These are phyloP conservation scores for Phrixothrix hirtus DNA, from an alignment of 2,888 invertebrate species.

Conservation along the genomic window DNA sequence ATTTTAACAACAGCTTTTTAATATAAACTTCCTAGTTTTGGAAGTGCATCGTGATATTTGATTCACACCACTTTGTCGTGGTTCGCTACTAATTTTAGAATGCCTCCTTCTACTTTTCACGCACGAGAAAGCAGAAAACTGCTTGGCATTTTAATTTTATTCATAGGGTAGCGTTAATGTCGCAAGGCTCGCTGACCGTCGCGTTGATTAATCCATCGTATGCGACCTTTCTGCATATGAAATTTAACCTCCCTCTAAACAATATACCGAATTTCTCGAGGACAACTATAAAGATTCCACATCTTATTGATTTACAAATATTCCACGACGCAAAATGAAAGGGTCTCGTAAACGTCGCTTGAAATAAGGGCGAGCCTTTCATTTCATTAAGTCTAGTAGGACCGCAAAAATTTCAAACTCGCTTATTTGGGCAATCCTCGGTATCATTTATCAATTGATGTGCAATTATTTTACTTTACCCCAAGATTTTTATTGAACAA, in stretches of 20 bases:
- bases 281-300: constrained; percentile 13
- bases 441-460: too few species aligned
- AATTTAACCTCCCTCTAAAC: constrained; percentile 6
- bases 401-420: too few species aligned
- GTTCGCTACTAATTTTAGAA: constrained; percentile 19
- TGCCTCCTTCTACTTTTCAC: constrained; percentile 13
- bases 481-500: too few species aligned
- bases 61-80: constrained; percentile 25
- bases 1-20: constrained; percentile 13
- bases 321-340: constrained; percentile 11
- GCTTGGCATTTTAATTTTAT: constrained; percentile 41
- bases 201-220: constrained; percentile 13
- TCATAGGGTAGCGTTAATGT: constrained; percentile 37
- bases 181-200: constrained; percentile 27
- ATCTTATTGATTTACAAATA: constrained; percentile 16
- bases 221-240: constrained; percentile 22
- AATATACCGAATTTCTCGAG: constrained; percentile 20
- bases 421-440: too few species aligned
- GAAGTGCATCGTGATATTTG: constrained; percentile 18
- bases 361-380: constrained; percentile 9
- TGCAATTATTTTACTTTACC: too few species aligned
- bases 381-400: too few species aligned
- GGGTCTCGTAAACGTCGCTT: constrained; percentile 8
- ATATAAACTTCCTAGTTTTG: constrained; percentile 6
- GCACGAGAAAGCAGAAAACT: constrained; percentile 21